Conservation (phyloP, 64 coral and sea anemone genomes). For the Trachythela sp. region DNA sequence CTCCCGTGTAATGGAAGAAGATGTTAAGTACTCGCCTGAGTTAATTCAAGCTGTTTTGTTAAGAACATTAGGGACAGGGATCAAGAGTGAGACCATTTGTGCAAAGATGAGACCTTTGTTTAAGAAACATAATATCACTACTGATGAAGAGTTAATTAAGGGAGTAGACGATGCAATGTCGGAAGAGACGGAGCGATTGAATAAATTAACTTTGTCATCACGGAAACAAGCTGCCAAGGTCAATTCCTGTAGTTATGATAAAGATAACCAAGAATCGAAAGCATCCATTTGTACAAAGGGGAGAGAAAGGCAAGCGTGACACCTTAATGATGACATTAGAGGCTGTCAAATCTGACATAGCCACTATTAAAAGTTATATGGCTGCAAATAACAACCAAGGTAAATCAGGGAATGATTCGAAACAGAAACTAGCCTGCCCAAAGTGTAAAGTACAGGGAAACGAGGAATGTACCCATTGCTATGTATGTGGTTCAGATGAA, state of each 20-base stretch:
- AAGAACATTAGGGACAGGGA: too few relatives aligned
- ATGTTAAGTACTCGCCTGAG: too few relatives aligned
- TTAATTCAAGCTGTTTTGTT: too few relatives aligned
- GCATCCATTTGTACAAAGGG: not conserved
- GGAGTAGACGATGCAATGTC: not conserved
- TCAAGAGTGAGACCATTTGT: slow-evolving; percentile 21
- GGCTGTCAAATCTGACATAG: too few relatives aligned
- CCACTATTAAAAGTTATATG: too few relatives aligned
- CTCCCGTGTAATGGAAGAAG: too few relatives aligned
- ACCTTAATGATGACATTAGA: too few relatives aligned
- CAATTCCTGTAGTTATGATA: too few relatives aligned
- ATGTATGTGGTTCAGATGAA: too few relatives aligned
- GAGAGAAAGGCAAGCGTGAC: slow-evolving; percentile 4
- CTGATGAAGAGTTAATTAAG: not conserved
- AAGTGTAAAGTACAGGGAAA: slow-evolving; percentile 14
- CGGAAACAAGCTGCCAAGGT: not conserved
- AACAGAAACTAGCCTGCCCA: not conserved
- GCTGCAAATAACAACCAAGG: not conserved
- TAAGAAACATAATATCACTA: not conserved
- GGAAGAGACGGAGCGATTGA: slow-evolving; percentile 2
- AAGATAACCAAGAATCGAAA: not conserved
- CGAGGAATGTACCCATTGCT: too few relatives aligned
- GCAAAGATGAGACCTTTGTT: not conserved
- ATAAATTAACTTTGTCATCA: slow-evolving; percentile 5
- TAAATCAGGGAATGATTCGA: not conserved